Evolutionary conservation across 2,113 vertebrate genomes (phyloP).

Genomic region (Neoarius graeffei): DNA sequence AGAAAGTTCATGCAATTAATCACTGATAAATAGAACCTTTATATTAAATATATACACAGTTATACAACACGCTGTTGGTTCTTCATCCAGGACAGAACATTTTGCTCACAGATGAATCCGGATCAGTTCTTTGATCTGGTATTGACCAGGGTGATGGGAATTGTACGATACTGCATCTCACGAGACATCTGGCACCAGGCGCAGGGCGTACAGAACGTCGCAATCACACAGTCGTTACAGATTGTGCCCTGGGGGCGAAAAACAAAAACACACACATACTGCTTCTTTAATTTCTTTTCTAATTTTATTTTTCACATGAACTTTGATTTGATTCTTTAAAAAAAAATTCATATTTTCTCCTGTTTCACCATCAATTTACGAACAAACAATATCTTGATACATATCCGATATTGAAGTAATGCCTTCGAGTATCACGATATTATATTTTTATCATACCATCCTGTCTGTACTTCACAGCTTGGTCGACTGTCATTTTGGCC

Average conservation of each 20-base stretch:
- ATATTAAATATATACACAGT: not conserved
- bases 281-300: not conserved
- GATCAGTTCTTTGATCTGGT: not conserved
- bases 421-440: not conserved
- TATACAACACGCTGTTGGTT: not conserved
- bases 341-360: not conserved
- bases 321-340: no score
- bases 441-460: not conserved
- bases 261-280: not conserved
- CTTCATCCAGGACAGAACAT: not conserved
- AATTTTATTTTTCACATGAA: not conserved
- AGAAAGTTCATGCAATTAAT: not conserved
- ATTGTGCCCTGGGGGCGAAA: constrained; percentile 47
- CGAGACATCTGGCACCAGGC: constrained; percentile 58
- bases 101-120: not conserved
- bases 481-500: constrained; percentile 38
- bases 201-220: constrained; percentile 43
- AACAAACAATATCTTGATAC: not conserved
- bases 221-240: constrained; percentile 53
- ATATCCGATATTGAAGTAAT: no score
- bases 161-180: constrained; percentile 48
- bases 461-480: not conserved
- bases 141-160: constrained; percentile 48
- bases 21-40: not conserved
- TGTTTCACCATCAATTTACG: not conserved